Conservation (phyloP, 2,797 vertebrate species). For the Intellagama lesueurii region DNA sequence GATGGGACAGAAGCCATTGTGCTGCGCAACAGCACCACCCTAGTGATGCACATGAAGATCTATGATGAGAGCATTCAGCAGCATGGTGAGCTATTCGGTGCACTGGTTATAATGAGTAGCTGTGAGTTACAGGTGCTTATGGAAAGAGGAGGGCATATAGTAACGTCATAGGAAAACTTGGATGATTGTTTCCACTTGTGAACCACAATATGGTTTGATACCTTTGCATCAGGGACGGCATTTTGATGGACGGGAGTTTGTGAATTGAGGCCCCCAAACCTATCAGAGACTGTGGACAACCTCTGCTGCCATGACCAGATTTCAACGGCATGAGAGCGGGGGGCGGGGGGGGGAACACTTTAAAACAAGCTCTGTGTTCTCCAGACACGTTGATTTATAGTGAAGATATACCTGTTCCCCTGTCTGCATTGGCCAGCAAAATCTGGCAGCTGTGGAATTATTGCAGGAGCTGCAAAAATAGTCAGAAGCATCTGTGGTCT, state of each 20-base stretch:
- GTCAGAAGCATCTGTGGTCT: background rate
- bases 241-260: background rate
- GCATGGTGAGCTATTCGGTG: conserved; percentile 77
- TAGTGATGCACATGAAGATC: conserved; percentile 98
- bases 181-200: no score
- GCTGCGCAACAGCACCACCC: conserved; percentile 90
- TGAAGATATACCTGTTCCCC: background rate
- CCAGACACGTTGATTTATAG: background rate
- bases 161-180: no score
- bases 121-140: background rate
- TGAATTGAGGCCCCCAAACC: background rate
- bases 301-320: background rate
- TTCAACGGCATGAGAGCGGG: background rate
- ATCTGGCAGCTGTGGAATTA: background rate
- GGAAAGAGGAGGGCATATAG: accelerated
- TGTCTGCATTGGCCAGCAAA: background rate
- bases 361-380: background rate
- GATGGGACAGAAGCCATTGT: conserved; percentile 84
- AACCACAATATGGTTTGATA: no score
- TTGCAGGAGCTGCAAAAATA: no score
- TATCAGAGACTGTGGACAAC: no score
- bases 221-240: background rate
- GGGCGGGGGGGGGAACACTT: background rate
- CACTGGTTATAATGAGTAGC: accelerated
- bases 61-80: conserved; percentile 92